These are phyloP conservation scores for Dynastes tityus DNA, from an alignment of 2,888 invertebrate genomes.

Conservation along the genomic window DNA sequence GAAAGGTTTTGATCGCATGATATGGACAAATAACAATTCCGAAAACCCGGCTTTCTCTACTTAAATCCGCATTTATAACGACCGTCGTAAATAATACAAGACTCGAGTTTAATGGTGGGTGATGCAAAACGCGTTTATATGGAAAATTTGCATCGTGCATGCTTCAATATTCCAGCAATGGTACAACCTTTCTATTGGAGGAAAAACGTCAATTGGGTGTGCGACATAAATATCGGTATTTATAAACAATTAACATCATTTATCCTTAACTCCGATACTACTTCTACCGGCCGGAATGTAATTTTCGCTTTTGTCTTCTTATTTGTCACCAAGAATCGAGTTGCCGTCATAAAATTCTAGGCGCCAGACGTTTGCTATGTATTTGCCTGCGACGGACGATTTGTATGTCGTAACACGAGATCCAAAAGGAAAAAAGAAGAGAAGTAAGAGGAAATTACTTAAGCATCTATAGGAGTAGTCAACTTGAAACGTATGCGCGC, in stretches of 20 bases:
- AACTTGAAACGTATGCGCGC: background rate
- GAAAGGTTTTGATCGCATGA: slow-evolving; percentile 32
- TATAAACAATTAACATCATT: slow-evolving; percentile 31
- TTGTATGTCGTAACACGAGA: slow-evolving; percentile 26
- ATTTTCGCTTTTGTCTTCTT: slow-evolving; percentile 4
- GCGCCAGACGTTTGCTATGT: slow-evolving; percentile 29
- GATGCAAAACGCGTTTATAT: slow-evolving; percentile 13
- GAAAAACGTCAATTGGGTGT: background rate
- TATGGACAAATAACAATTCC: slow-evolving; percentile 20
- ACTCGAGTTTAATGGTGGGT: slow-evolving; percentile 3
- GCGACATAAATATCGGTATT: slow-evolving; percentile 25
- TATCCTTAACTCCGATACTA: background rate
- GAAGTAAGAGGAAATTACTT: background rate
- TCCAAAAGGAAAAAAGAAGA: background rate
- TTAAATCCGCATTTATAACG: slow-evolving; percentile 23
- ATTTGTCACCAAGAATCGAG: slow-evolving; percentile 20
- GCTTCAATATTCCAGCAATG: background rate
- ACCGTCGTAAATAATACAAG: slow-evolving; percentile 25
- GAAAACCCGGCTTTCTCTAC: slow-evolving; percentile 20
- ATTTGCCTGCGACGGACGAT: background rate
- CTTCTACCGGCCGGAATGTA: background rate
- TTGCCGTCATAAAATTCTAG: slow-evolving; percentile 23
- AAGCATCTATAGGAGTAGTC: background rate
- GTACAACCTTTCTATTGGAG: background rate
- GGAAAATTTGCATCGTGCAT: slow-evolving; percentile 23